Conservation (phyloP, 2,113 vertebrate species). For the Sialia sialis region DNA sequence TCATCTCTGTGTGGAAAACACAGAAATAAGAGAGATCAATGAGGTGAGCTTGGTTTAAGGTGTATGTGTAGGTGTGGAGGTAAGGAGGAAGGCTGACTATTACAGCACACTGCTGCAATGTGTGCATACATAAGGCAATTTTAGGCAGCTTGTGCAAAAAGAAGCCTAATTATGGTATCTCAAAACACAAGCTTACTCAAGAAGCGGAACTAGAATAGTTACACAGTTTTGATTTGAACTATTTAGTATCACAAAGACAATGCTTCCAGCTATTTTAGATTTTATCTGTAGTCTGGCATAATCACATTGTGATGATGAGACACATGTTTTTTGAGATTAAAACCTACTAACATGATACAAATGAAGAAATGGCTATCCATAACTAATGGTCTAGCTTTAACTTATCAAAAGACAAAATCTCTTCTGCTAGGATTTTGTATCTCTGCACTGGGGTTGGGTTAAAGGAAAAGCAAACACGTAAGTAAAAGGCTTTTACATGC, state of each 20-base stretch:
- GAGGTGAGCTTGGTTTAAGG: background rate
- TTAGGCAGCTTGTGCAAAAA: background rate
- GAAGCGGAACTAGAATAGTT: background rate
- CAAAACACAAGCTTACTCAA: background rate
- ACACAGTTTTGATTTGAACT: background rate
- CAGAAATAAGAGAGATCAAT: background rate
- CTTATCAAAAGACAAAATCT: background rate
- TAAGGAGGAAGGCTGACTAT: background rate
- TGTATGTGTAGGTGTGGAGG: background rate
- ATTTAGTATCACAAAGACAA: background rate
- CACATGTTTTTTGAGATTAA: background rate
- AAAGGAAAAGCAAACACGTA: background rate
- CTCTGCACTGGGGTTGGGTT: rapidly evolving
- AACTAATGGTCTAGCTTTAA: background rate
- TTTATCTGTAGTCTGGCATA: background rate
- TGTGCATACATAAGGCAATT: background rate
- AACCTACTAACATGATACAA: background rate
- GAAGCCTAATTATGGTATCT: background rate
- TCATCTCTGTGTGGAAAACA: background rate
- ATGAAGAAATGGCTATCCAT: background rate
- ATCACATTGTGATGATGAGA: background rate
- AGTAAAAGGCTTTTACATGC: background rate
- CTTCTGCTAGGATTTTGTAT: background rate
- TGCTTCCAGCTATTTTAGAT: background rate
- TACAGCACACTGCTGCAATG: background rate